phyloP scores from a whole-genome alignment of 2,113 vertebrate genomes.

The Gasterosteus aculeatus region DNA sequence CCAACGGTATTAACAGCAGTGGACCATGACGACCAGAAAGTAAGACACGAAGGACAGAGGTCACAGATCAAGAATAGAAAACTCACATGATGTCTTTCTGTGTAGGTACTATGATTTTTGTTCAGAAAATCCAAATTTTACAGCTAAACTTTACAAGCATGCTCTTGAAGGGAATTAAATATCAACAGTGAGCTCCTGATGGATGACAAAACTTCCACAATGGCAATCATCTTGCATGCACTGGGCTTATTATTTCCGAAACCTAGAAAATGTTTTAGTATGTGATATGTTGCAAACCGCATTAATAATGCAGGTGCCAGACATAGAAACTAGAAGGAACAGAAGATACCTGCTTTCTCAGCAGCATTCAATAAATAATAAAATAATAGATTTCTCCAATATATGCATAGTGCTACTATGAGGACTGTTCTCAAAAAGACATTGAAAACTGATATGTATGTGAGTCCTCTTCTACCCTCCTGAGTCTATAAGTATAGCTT shows the following conservation, averaged over 20 bases:
- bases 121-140: slow-evolving; percentile 5
- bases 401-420: background rate
- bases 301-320: slow-evolving; percentile 58
- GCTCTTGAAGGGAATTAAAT: slow-evolving; percentile 5
- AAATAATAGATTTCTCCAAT: slow-evolving; percentile 21
- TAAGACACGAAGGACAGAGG: slow-evolving; percentile 18
- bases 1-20: slow-evolving; percentile 15
- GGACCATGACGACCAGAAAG: slow-evolving; percentile 14
- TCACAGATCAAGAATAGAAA: slow-evolving; percentile 12
- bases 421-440: slow-evolving; percentile 8
- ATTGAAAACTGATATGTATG: slow-evolving; percentile 12
- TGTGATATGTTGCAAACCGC: slow-evolving; percentile 27
- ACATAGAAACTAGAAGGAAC: slow-evolving; percentile 2
- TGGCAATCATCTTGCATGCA: slow-evolving; percentile 27
- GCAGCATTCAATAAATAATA: slow-evolving; percentile 18
- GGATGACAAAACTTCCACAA: slow-evolving; percentile 25
- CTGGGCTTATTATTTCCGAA: slow-evolving; percentile 37
- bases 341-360: slow-evolving; percentile 32
- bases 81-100: background rate
- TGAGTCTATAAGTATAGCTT: slow-evolving; percentile 7
- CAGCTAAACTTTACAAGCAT: slow-evolving; percentile 21
- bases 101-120: too few species aligned
- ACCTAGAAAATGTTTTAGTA: slow-evolving; percentile 12
- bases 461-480: background rate
- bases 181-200: slow-evolving; percentile 27